Base-by-base conservation (phyloP, 2,113 vertebrate species). In the Petaurus breviceps region DNA sequence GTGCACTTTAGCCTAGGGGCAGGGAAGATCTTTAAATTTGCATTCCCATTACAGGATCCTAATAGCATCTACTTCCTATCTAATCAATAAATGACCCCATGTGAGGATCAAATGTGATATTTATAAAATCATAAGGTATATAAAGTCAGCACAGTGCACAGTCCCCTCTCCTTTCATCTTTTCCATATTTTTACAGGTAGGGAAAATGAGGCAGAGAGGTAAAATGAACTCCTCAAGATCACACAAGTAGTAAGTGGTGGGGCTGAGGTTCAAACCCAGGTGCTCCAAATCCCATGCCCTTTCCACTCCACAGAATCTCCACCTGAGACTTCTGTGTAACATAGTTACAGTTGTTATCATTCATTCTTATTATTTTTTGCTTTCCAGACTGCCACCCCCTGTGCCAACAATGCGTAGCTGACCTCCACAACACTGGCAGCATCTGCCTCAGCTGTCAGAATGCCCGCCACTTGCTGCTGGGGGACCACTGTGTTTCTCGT, bases 361-460 rank as follows among this genome's bases (percentile, higher is more conserved):
- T 5, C 12, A 61, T 61, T 31, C 3, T 37, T 37, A 49, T 90
- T 90, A 50, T 28, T 50, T 51, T 94, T 8, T 50, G 95, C 57
- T 61, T 92, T 95, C 16, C 96, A 99, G 99, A 98, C 77, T 99
- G 99, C 97, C 99, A 99, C 84, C 97, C 98, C 0, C 97, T 98
- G 95, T 99, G 99, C 97, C 99, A 96, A 54, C 98, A 96, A 68
- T 99, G 99, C 25, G 97, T 98, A 0, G 99, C 99, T 0, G 97
- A 99, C 98, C 99, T 99, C 92, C 94, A 94, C 54, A 97, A 98
- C 92, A 84, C 97, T 0, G 98, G 99, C 93, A 99, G 99, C 3
- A 3, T 99, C 8, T 99, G 99, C 90, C 98, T 99, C 50, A 97
- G 95, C 98, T 99, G 99, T 94, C 99, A 98, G 95, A 98, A 96